Evolutionary conservation across 2,888 invertebrate species (phyloP).

Genomic region (Buathra laborator): DNA sequence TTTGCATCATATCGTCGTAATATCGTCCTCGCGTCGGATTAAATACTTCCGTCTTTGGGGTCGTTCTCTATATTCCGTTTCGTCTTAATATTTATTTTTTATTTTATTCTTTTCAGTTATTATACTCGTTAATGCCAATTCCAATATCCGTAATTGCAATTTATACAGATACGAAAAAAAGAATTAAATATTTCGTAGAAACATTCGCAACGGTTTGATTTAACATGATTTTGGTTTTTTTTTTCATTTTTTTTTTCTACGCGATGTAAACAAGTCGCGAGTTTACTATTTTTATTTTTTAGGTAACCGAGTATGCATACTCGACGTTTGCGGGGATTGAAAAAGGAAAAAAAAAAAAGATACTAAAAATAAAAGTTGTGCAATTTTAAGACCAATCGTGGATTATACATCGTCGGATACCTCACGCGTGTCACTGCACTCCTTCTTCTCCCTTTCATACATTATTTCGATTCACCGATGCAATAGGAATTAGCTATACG

Average conservation of each 20-base stretch:
- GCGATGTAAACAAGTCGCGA: background rate
- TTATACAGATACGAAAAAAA: constrained; percentile 2
- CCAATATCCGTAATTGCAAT: constrained; percentile 42
- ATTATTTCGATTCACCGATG: constrained; percentile 24
- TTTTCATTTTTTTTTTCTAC: background rate
- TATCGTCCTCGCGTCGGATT: background rate
- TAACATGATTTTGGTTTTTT: constrained; percentile 4
- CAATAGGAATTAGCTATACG: constrained; percentile 40
- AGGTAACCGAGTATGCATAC: background rate
- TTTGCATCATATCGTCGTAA: constrained; percentile 21
- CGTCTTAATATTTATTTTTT: constrained; percentile 5
- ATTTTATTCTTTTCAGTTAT: background rate
- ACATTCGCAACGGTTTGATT: background rate
- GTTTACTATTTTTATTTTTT: background rate
- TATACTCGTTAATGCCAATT: constrained; percentile 48
- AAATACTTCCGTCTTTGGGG: constrained; percentile 22
- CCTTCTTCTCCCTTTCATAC: background rate
- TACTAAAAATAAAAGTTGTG: constrained; percentile 28
- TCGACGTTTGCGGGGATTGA: background rate
- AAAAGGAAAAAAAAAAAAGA: background rate
- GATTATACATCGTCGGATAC: constrained; percentile 7
- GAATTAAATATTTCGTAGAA: background rate
- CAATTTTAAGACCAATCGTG: constrained; percentile 3
- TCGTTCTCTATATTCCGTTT: constrained; percentile 2
- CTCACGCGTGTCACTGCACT: constrained; percentile 11